Conservation (phyloP, 2,888 invertebrate genomes). For the Scaeva pyrastri region DNA sequence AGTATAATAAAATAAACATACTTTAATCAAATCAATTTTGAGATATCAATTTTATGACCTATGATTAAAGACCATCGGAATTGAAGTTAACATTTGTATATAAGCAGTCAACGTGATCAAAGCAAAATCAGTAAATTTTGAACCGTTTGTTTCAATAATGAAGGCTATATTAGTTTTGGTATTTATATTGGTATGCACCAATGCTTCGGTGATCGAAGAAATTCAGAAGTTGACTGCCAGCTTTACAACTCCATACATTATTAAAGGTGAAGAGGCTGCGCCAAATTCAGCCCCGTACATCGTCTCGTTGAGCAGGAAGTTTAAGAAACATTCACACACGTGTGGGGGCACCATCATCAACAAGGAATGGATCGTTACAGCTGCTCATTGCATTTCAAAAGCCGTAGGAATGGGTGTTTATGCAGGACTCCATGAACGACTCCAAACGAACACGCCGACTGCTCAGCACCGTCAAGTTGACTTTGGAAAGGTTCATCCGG, state of each 20-base stretch:
- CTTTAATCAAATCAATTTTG: not conserved
- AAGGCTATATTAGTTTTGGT: constrained; percentile 79
- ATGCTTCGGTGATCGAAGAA: constrained; percentile 77
- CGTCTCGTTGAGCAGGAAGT: constrained; percentile 81
- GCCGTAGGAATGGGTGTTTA: constrained; percentile 80
- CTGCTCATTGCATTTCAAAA: constrained; percentile 80
- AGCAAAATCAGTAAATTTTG: constrained; percentile 7
- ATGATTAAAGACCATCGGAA: not conserved
- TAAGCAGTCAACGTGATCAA: constrained; percentile 35
- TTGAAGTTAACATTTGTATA: not conserved
- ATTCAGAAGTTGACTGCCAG: constrained; percentile 78
- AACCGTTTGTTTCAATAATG: constrained; percentile 76
- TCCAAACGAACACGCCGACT: constrained; percentile 74
- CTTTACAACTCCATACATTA: constrained; percentile 80
- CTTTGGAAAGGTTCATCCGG: constrained; percentile 80
- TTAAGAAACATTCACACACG: constrained; percentile 79
- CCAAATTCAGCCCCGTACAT: constrained; percentile 84
- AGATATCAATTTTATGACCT: constrained; percentile 19
- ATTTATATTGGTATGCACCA: constrained; percentile 78
- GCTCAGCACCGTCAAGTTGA: constrained; percentile 80
- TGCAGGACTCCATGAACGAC: constrained; percentile 83
- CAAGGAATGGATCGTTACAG: constrained; percentile 83
- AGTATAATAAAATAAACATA: not conserved
- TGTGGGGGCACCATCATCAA: constrained; percentile 84
- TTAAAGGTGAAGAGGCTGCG: constrained; percentile 82